phyloP scores from a whole-genome alignment of 2,888 invertebrate species.

The Cetonia aurata region DNA sequence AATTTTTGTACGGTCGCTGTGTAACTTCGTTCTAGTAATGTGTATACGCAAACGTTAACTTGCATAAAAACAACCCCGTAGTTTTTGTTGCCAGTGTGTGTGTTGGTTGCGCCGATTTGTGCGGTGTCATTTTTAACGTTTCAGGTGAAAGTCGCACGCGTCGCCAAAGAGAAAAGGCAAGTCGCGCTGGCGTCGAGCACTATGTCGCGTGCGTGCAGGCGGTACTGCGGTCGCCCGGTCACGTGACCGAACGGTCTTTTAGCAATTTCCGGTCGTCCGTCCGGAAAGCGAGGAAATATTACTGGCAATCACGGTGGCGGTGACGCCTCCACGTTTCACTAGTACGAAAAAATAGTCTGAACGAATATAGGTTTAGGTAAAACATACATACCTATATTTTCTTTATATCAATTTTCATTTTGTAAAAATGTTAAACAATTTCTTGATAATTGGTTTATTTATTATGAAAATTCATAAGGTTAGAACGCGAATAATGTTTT shows the following conservation, averaged over 20 bases:
- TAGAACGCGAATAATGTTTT: too few relatives aligned
- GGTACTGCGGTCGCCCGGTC: slow-evolving; percentile 45
- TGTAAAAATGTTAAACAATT: too few relatives aligned
- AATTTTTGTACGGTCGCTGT: too few relatives aligned
- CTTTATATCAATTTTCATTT: too few relatives aligned
- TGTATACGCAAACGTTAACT: too few relatives aligned
- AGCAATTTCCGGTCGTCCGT: slow-evolving; percentile 49
- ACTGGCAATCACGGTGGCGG: slow-evolving; percentile 39
- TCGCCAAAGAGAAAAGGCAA: slow-evolving; percentile 14
- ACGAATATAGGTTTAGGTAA: too few relatives aligned
- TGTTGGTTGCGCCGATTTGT: slow-evolving; percentile 15
- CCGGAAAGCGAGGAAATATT: slow-evolving; percentile 45
- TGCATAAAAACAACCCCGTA: too few relatives aligned
- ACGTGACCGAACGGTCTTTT: slow-evolving; percentile 51
- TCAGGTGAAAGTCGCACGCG: slow-evolving; percentile 39
- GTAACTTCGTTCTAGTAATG: too few relatives aligned
- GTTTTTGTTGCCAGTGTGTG: background rate
- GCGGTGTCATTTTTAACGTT: slow-evolving; percentile 40
- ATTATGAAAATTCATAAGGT: too few relatives aligned
- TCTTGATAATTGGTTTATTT: too few relatives aligned
- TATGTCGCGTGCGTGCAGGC: slow-evolving; percentile 47
- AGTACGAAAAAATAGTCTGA: background rate
- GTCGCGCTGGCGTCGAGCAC: slow-evolving; percentile 44
- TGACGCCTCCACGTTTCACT: slow-evolving; percentile 20
- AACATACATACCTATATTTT: background rate